Percentiles rank a stretch among this genome's conserved stretches.
These are phyloP conservation scores for Hippocampus comes DNA, from an alignment of 2,113 vertebrate species.

Conservation along the genomic window DNA sequence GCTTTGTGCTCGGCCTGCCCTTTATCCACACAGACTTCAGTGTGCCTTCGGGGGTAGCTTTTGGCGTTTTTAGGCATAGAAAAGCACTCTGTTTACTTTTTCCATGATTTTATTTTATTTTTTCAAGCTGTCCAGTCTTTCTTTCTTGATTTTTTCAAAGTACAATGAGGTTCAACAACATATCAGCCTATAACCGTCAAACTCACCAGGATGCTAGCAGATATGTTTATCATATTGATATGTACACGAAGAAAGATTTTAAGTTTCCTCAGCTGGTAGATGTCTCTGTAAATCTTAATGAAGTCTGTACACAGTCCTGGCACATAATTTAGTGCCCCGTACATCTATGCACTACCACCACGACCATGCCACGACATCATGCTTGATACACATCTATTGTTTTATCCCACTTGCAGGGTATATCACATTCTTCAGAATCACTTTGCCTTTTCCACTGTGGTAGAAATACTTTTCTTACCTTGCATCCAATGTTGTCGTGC, in stretches of 20 bases:
- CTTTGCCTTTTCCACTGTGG: conserved; percentile 26
- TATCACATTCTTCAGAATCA: conserved; percentile 32
- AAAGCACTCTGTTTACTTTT: conserved; percentile 45
- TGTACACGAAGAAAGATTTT: conserved; percentile 64
- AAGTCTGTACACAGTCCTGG: conserved; percentile 65
- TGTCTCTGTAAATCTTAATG: conserved; percentile 48
- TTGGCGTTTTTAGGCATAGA: conserved; percentile 37
- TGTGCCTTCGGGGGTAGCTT: conserved; percentile 60
- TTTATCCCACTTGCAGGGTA: conserved; percentile 28
- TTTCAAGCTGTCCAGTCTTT: conserved; percentile 30
- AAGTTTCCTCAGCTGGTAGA: conserved; percentile 58
- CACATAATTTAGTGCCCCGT: conserved; percentile 60
- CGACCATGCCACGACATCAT: conserved; percentile 38
- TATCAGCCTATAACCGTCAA: conserved; percentile 61
- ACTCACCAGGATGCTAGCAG: conserved; percentile 55
- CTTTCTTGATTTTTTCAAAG: not conserved
- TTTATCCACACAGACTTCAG: conserved; percentile 58
- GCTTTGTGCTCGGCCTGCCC: conserved; percentile 36
- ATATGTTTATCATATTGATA: conserved; percentile 81
- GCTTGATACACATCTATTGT: conserved; percentile 31
- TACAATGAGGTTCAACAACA: conserved; percentile 38
- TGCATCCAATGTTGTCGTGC: conserved; percentile 27
- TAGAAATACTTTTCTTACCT: conserved; percentile 39
- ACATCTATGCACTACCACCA: conserved; percentile 75
- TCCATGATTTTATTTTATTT: conserved; percentile 14